Evolutionary conservation across 1,140 invertebrate genomes (phyloP).

Genomic region (Coboldia fuscipes): DNA sequence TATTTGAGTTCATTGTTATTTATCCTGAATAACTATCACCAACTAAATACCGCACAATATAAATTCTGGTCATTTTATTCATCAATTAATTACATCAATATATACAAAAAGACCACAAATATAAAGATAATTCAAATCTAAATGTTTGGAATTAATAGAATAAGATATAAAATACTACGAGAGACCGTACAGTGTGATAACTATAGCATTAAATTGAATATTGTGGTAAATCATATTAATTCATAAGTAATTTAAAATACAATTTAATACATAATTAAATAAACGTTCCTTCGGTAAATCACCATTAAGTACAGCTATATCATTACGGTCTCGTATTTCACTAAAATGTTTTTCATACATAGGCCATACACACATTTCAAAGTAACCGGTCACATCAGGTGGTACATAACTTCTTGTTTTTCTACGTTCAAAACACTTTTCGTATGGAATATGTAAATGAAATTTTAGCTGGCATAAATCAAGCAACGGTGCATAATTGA

Average conservation of each 20-base stretch:
- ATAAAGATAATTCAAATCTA: too few species aligned
- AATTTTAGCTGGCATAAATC: conserved; percentile 47
- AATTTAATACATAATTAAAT: conserved; percentile 1
- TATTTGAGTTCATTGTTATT: too few species aligned
- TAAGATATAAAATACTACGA: too few species aligned
- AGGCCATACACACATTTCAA: conserved; percentile 57
- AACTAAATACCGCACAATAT: too few species aligned
- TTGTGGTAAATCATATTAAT: too few species aligned
- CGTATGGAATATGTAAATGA: conserved; percentile 43
- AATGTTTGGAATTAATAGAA: too few species aligned
- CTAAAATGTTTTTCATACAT: conserved; percentile 28
- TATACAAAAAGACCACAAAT: too few species aligned
- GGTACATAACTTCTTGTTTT: conserved; percentile 42
- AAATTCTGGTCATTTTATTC: too few species aligned
- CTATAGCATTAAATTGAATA: too few species aligned
- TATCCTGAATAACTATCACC: too few species aligned
- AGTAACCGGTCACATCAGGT: conserved; percentile 58
- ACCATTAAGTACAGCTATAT: conserved; percentile 18
- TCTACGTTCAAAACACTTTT: conserved; percentile 37
- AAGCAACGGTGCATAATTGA: conserved; percentile 38
- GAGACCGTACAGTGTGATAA: too few species aligned
- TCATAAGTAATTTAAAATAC: background rate
- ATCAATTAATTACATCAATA: too few species aligned
- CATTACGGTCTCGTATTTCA: conserved; percentile 16
- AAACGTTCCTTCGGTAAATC: conserved; percentile 5